Conservation (phyloP, 2,888 invertebrate species). For the Stenolophus ochropezus region DNA sequence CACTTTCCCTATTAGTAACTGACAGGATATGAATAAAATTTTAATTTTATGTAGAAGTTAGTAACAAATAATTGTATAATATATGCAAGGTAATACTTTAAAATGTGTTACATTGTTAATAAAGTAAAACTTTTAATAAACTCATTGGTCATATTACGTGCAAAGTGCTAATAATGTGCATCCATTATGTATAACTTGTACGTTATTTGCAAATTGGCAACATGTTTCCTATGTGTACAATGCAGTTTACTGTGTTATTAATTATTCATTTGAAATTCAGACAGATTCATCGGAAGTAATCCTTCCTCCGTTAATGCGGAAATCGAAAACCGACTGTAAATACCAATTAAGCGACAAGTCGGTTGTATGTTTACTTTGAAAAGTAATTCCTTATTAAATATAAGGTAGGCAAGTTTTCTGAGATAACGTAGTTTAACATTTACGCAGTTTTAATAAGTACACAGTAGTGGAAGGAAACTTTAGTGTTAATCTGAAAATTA, state of each 20-base stretch:
- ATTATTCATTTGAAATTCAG: neutral
- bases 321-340: neutral
- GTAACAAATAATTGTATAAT: no score
- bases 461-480: neutral
- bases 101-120: neutral
- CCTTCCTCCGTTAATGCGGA: neutral
- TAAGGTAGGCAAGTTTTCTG: neutral
- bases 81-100: no score
- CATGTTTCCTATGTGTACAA: neutral
- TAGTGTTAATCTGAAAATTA: neutral
- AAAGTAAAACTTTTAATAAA: no score
- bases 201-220: neutral
- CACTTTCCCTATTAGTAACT: no score
- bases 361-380: neutral
- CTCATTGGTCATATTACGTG: neutral
- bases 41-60: no score
- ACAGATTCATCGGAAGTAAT: neutral
- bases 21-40: no score
- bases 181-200: neutral
- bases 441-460: neutral
- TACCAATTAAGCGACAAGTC: neutral
- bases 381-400: neutral
- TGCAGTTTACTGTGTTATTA: neutral
- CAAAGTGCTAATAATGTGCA: neutral
- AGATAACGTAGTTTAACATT: neutral